Base-by-base conservation (phyloP, 2,797 vertebrate species). In the Remorina albescens region DNA sequence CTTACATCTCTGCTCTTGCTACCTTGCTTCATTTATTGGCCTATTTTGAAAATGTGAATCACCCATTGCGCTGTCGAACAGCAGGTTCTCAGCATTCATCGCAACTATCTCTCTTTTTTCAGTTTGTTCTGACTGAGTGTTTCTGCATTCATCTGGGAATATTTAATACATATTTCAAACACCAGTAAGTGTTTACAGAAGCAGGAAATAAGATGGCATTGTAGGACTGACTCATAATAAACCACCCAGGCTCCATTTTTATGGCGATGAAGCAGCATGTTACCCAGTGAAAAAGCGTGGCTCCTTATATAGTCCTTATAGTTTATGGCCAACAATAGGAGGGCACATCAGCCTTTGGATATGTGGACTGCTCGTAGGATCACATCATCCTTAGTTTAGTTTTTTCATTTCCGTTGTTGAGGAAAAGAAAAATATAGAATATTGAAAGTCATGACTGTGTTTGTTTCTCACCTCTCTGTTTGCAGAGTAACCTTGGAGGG, bases 401-500 rank as follows among this genome's bases (percentile, higher is more conserved):
- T 11, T 32, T 44, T 46, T 61, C 19, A 11, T 62, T 26, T 26
- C 6, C 26, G 26, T 26, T 16, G 12, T 51, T 26, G 21, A 28
- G 28, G 19, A 34, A 25, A 23, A 49, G 46, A 15, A 47, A 62
- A 62, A 47, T 34, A 34, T 32, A 60, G 25, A 55, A 55, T 6
- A 34, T 6, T 19, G 8, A 8, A 3, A 15, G 6, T 37, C 1
- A 1, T 30, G 30, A 30, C n/a, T 30, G 6, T 19, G 55, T 78
- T 63, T 69, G n/a, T 7, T 25, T 62, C 95, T 93, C 91, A 99
- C 98, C 98, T 97, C 94, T 99, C 97, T 0, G 95, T 97, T 81
- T 97, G 96, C 60, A 99, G 92, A 0, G 94, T 97, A 77, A 99
- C 96, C 92, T 97, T 98, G 15, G 96, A 97, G 0, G 97, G 97